Evolutionary conservation across 2,888 invertebrate species (phyloP), one percentile per base, ranked within the genome.

Genomic region (Bibio marci): DNA sequence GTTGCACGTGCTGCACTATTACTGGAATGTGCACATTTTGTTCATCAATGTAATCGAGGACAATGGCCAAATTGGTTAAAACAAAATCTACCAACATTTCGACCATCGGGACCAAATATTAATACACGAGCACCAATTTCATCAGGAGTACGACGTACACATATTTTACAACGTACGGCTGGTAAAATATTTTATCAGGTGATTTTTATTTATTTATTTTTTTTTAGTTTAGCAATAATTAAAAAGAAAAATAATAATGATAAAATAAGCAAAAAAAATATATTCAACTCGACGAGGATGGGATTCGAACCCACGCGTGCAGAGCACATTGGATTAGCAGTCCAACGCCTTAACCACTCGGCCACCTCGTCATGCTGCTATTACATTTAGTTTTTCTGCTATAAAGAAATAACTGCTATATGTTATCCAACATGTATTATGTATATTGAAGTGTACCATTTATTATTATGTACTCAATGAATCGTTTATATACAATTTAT

Each of bases 11-110:
- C 98, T 4, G 80, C 88, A 0, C 71, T 97, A 39, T 64, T 97
- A 7, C 61, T 99, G 43, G 98, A 99, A 62, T 95, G 95, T 58
- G 83, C 94, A 0, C 82, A 94, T 57, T 83, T 97, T 49, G 95
- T 99, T 2, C 94, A 97, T 55, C 78, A 88, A 47, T 99, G 98
- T 60, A 98, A 97, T 59, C 87, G 88, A 55, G 95, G 95, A 0
- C 90, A 92, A 49, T 98, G 98, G 98, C 97, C 98, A 0, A 76
- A 80, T 40, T 98, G 98, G 95, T 85, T 95, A 73, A 91, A 91
- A 60, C 74, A 87, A 8, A 85, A 81, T 53, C 67, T 78, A 44
- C 75, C 80, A 7, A 72, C 80, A 53, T 80, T 78, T 54, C 67
- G 82, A 34, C 76, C 76, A 1, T 77, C 76, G 2, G 79, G 78